phyloP scores from a whole-genome alignment of 1,140 invertebrate species.

The Pantala flavescens region DNA sequence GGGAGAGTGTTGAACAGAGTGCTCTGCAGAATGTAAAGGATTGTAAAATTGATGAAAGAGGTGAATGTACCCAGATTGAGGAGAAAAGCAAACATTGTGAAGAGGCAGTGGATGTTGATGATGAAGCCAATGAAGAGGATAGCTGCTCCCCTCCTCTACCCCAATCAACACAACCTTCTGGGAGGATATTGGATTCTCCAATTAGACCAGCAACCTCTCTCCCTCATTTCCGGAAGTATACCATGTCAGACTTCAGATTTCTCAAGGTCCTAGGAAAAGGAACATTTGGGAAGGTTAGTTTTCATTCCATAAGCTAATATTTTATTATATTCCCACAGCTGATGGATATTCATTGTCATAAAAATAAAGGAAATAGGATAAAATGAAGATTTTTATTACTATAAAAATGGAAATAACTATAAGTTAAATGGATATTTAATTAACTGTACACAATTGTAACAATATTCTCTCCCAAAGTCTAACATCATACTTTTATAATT shows the following conservation, averaged over 20 bases:
- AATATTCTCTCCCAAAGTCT: too few relatives aligned
- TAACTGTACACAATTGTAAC: too few relatives aligned
- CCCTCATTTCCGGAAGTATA: slow-evolving; percentile 79
- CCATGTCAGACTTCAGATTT: slow-evolving; percentile 84
- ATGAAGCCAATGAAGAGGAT: neutral
- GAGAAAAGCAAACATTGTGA: neutral
- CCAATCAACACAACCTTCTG: neutral
- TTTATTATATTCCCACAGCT: too few relatives aligned
- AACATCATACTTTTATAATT: too few relatives aligned
- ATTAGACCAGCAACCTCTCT: slow-evolving; percentile 68
- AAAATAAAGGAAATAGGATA: too few relatives aligned
- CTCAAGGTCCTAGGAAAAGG: slow-evolving; percentile 92
- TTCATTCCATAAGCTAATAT: neutral
- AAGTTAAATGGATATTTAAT: too few relatives aligned
- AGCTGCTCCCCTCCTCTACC: neutral
- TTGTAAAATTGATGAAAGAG: neutral
- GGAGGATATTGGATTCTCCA: slow-evolving; percentile 34
- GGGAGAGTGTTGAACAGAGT: neutral
- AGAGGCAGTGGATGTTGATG: neutral
- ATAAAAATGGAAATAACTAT: too few relatives aligned
- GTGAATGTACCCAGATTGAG: neutral
- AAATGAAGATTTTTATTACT: too few relatives aligned
- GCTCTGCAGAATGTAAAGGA: neutral
- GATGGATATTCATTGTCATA: too few relatives aligned
- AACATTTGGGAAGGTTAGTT: slow-evolving; percentile 84